Evolutionary conservation across 1,140 invertebrate genomes (phyloP).

Genomic region (Diorhabda carinulata): DNA sequence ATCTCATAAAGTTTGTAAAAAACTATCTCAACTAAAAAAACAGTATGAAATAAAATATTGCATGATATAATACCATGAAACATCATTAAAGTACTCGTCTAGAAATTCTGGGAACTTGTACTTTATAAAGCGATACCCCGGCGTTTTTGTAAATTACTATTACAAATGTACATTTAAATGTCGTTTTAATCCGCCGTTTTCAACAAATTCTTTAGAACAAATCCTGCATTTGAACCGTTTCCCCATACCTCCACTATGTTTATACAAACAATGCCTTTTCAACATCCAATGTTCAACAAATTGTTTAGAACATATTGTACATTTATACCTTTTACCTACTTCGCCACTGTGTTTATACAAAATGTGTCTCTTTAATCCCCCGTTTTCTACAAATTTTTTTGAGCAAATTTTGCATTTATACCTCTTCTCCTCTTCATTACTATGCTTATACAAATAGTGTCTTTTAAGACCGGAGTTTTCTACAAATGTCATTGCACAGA

Average conservation of each 20-base stretch:
- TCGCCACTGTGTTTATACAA: slow-evolving; percentile 2
- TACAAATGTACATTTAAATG: slow-evolving; percentile 3
- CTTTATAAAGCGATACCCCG: too few relatives aligned
- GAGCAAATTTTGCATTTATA: neutral
- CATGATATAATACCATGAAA: too few relatives aligned
- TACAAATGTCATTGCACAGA: neutral
- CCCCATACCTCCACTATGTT: neutral
- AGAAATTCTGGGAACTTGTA: too few relatives aligned
- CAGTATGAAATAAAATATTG: too few relatives aligned
- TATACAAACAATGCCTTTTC: neutral
- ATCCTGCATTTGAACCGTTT: neutral
- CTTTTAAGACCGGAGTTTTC: neutral
- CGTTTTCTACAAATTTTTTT: neutral
- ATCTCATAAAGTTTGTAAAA: too few relatives aligned
- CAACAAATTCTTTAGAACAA: neutral
- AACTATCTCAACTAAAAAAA: too few relatives aligned
- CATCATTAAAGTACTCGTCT: too few relatives aligned
- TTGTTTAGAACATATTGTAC: neutral
- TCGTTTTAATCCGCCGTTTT: neutral
- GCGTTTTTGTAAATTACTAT: neutral
- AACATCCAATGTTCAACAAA: neutral
- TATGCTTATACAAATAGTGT: neutral
- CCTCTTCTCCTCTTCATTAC: neutral
- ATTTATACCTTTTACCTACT: neutral
- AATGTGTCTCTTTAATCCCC: neutral